phyloP scores from a whole-genome alignment of 2,113 vertebrate genomes.

The Varanus komodoensis region DNA sequence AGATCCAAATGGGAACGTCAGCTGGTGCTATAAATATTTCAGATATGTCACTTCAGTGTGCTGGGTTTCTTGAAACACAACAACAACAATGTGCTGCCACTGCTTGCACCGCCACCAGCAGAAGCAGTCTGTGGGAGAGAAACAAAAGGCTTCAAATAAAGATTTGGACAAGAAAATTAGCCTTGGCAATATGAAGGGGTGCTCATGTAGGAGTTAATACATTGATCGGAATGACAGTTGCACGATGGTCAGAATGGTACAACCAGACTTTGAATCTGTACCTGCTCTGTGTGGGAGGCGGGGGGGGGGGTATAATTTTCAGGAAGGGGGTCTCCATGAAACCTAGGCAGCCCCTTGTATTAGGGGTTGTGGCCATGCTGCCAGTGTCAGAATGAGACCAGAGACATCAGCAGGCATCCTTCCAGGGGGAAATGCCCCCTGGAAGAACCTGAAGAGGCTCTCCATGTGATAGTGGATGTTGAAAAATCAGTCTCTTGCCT shows the following conservation, averaged over 20 bases:
- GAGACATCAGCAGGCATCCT: too few species aligned
- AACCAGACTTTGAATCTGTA: neutral
- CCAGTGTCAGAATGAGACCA: too few species aligned
- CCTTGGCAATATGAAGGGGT: neutral
- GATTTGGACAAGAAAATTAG: neutral
- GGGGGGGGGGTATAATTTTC: too few species aligned
- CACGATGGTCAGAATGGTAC: neutral
- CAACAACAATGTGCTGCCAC: neutral
- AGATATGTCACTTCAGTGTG: constrained; percentile 6
- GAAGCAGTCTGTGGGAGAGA: constrained; percentile 1
- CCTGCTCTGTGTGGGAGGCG: neutral
- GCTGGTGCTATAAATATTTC: constrained; percentile 36
- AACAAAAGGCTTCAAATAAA: neutral
- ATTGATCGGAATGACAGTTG: neutral
- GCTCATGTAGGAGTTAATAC: neutral
- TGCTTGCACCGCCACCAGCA: neutral
- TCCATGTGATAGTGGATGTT: too few species aligned
- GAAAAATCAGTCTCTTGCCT: too few species aligned
- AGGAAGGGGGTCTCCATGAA: too few species aligned
- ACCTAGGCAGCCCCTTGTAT: too few species aligned
- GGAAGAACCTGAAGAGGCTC: too few species aligned
- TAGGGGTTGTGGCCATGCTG: too few species aligned
- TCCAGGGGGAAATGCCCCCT: too few species aligned
- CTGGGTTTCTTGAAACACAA: neutral
- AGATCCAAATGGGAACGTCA: constrained; percentile 28